Base-by-base conservation (phyloP, 2,797 vertebrate genomes). In the Thunnus albacares region DNA sequence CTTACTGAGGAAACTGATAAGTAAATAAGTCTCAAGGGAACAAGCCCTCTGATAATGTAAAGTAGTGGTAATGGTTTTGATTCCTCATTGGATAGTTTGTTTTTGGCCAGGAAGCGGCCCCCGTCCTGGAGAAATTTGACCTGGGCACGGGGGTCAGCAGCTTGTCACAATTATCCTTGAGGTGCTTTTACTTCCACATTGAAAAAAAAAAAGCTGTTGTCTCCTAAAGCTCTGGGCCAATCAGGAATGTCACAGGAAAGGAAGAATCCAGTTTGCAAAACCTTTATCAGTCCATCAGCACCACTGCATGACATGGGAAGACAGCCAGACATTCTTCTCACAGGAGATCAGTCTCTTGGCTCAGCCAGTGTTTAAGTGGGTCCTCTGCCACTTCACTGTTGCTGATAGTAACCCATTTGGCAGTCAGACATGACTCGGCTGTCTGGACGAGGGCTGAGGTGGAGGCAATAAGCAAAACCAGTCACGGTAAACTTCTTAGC, bases 211-310 rank as follows among this genome's bases (percentile, higher is more conserved):
- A 26, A 65, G 17, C 41, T 20, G 28, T 69, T 70, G 77, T 82
- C 82, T 88, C 81, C 52, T 17, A 28, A 62, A 83, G 75, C 47
- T 75, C 43, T 75, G 59, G 79, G 71, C 79, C 88, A 84, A 87
- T 86, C 81, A 80, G 68, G 64, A 88, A 77, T 88, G 91, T 90
- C 89, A 86, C 87, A 85, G 88, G 85, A 91, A 89, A 68, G 75
- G 78, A 87, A 78, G 77, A 88, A 84, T 87, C 78, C 83, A 87
- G 79, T 87, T 92, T 88, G 90, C 72, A 81, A 79, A 81, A 78
- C 86, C 81, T 87, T 92, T 92, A 93, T 92, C 93, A 89, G 89
- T 75, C 90, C 87, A 93, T 93, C 93, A 93, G 88, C 87, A 82
- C 75, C 76, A 64, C 82, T 86, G 81, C 83, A 86, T 89, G 90